phyloP scores from a whole-genome alignment of 2,797 vertebrate species.

The Parauchenoglanis punctatus region DNA sequence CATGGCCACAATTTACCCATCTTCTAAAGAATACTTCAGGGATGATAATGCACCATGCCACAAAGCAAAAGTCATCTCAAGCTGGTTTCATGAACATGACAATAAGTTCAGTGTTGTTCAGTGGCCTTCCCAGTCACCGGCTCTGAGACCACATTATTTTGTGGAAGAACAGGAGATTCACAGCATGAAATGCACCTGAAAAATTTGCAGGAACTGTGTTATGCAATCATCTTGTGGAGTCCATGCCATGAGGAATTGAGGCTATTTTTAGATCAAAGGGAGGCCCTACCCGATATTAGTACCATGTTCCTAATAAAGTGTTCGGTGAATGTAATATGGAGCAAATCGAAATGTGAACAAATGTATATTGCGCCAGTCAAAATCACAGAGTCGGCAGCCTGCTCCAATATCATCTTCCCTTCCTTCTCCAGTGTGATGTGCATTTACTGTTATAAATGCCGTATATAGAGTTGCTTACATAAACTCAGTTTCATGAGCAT shows the following conservation, averaged over 20 bases:
- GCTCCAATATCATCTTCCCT: background rate
- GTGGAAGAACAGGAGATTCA: background rate
- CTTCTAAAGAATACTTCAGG: background rate
- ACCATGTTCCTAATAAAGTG: background rate
- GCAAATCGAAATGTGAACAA: background rate
- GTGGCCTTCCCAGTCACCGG: background rate
- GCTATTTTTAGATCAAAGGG: background rate
- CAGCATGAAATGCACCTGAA: background rate
- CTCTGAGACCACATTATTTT: background rate
- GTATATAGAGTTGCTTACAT: background rate
- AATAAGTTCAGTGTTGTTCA: background rate
- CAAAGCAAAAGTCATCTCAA: background rate
- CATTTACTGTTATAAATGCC: background rate
- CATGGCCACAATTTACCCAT: background rate
- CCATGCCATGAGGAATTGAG: background rate
- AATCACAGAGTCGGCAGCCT: background rate
- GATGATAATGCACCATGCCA: background rate
- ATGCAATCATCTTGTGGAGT: background rate
- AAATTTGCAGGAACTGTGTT: background rate
- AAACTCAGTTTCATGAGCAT: background rate
- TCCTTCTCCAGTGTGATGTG: background rate
- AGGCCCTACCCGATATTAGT: background rate
- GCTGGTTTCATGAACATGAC: background rate
- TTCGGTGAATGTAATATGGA: background rate
- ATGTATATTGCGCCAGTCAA: background rate